Evolutionary conservation across 2,113 vertebrate species (phyloP).

Genomic region (Halcyon senegalensis): DNA sequence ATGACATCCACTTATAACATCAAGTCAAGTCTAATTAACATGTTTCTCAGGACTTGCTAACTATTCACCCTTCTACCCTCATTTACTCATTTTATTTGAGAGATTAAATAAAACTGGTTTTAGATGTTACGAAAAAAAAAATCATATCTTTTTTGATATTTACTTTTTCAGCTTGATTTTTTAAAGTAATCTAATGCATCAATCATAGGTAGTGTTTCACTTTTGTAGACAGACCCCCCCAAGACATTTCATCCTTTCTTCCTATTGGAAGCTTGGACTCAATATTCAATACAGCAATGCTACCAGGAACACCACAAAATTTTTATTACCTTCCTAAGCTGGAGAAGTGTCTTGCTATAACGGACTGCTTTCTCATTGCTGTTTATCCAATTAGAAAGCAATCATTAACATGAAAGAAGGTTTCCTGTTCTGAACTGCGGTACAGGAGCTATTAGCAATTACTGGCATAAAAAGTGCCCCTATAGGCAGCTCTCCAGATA

Average conservation of each 20-base stretch:
- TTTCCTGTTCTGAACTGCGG: slow-evolving; percentile 37
- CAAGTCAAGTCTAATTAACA: neutral
- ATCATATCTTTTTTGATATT: neutral
- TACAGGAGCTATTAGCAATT: slow-evolving; percentile 39
- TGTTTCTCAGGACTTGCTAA: neutral
- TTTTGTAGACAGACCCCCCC: neutral
- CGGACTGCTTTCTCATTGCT: slow-evolving; percentile 5
- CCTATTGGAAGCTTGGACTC: neutral
- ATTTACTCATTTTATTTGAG: neutral
- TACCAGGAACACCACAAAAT: neutral
- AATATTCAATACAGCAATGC: neutral
- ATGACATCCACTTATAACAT: neutral
- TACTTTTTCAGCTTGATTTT: neutral
- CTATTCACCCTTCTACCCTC: neutral
- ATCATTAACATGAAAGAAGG: slow-evolving; percentile 28
- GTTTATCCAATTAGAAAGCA: slow-evolving; percentile 27
- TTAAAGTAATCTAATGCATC: neutral
- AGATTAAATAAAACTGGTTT: neutral
- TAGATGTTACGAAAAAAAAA: neutral
- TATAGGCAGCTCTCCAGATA: slow-evolving; percentile 23
- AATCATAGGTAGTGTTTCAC: neutral
- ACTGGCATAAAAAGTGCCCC: slow-evolving; percentile 24
- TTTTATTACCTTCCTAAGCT: neutral
- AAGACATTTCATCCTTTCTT: neutral
- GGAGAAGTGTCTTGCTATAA: neutral